A percentile compares a stretch with the other conserved stretches of the same genome.
These are phyloP conservation scores for Phrynocephalus guinanensis DNA, from an alignment of 2,797 vertebrate species.

Conservation along the genomic window DNA sequence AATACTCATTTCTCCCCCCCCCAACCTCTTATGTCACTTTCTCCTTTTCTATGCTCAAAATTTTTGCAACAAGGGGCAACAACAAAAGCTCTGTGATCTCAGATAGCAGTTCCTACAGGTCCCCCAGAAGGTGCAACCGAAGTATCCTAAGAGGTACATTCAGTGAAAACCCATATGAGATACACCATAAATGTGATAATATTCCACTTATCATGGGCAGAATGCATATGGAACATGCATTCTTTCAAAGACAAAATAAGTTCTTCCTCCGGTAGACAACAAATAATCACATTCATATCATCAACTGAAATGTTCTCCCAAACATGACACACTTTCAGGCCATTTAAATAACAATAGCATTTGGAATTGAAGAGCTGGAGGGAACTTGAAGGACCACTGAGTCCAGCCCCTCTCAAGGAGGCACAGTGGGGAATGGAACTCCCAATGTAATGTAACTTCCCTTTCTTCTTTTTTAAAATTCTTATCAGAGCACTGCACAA, in stretches of 20 bases:
- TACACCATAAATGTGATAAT: neutral
- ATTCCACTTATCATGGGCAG: neutral
- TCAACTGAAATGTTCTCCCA: neutral
- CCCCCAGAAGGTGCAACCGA: no score
- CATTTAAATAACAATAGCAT: neutral
- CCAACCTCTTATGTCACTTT: neutral
- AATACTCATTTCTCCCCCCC: neutral
- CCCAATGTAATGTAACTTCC: no score
- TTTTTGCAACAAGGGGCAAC: no score
- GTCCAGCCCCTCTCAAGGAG: no score
- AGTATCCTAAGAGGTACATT: neutral
- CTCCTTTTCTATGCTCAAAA: no score
- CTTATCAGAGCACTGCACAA: no score
- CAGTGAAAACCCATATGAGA: neutral
- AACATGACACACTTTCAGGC: neutral
- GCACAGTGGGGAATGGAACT: no score
- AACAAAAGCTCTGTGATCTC: neutral
- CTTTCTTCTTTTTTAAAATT: no score
- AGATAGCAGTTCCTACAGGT: neutral
- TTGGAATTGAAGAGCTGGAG: no score
- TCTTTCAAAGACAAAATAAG: neutral
- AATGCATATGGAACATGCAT: neutral
- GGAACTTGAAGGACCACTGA: no score
- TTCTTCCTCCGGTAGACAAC: neutral
- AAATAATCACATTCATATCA: neutral